Percentiles rank a stretch among this genome's conserved stretches.
phyloP scores from a whole-genome alignment of 1,140 invertebrate species.

The Drosophila tropicalis region DNA sequence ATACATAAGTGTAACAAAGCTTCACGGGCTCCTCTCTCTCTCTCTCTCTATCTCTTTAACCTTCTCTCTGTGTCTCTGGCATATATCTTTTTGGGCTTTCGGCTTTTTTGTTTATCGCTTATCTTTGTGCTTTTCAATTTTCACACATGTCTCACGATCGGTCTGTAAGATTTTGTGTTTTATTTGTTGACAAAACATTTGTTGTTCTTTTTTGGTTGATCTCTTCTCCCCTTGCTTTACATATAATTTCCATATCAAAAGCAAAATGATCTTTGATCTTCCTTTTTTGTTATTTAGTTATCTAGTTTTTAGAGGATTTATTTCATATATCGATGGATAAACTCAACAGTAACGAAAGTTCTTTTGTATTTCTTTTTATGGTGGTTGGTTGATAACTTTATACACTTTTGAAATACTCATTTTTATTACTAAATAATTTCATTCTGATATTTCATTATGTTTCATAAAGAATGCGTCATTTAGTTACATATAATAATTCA shows the following conservation, averaged over 20 bases:
- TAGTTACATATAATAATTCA: too few relatives aligned
- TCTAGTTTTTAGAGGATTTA: too few relatives aligned
- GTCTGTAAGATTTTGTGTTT: conserved; percentile 13
- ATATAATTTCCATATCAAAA: conserved; percentile 4
- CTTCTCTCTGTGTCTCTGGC: not conserved
- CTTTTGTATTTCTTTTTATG: too few relatives aligned
- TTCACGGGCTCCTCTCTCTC: not conserved
- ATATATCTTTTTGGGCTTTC: not conserved
- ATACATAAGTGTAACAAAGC: conserved; percentile 6
- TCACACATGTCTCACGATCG: not conserved
- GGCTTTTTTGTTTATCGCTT: conserved; percentile 15
- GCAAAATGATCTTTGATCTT: not conserved
- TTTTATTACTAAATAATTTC: too few relatives aligned
- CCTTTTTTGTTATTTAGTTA: not conserved
- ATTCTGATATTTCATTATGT: too few relatives aligned
- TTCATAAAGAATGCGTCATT: too few relatives aligned
- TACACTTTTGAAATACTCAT: too few relatives aligned
- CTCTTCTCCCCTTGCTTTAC: not conserved
- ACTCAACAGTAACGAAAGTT: too few relatives aligned
- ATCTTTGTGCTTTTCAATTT: not conserved
- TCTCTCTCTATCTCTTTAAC: not conserved
- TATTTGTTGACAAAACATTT: conserved; percentile 17
- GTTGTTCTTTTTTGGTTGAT: not conserved
- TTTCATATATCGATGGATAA: too few relatives aligned
- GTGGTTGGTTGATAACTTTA: too few relatives aligned